These are phyloP conservation scores for Megaustenia siamemsis DNA, from an alignment of 2,888 invertebrate genomes.

Conservation along the genomic window DNA sequence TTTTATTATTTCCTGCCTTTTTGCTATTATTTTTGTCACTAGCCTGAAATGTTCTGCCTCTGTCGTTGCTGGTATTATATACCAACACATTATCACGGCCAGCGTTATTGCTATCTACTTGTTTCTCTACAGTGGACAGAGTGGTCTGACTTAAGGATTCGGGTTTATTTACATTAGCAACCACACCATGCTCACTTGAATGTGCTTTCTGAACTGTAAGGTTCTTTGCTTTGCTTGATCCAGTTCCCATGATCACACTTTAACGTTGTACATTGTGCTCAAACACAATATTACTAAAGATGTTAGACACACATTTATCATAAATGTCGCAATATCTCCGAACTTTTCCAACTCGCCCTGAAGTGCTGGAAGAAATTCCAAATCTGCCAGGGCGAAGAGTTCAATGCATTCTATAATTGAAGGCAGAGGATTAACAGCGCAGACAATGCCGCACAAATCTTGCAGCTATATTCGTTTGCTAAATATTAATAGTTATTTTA, in stretches of 20 bases:
- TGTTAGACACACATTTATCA: too few species aligned
- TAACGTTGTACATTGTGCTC: background rate
- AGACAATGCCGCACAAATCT: too few species aligned
- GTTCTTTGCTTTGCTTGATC: constrained; percentile 54
- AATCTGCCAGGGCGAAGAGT: too few species aligned
- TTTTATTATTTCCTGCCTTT: constrained; percentile 20
- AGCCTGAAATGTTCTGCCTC: background rate
- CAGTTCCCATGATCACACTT: constrained; percentile 53
- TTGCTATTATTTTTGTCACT: constrained; percentile 15
- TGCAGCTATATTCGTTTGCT: too few species aligned
- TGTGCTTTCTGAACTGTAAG: constrained; percentile 4
- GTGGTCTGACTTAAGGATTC: background rate
- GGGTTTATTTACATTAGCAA: constrained; percentile 60
- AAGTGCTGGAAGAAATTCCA: too few species aligned
- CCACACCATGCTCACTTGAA: background rate
- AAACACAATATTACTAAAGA: too few species aligned
- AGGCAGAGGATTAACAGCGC: too few species aligned
- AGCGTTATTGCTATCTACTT: background rate
- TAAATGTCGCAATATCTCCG: too few species aligned
- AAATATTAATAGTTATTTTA: too few species aligned
- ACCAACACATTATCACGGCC: background rate
- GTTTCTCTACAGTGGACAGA: background rate
- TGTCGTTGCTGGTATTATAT: background rate
- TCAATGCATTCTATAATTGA: too few species aligned
- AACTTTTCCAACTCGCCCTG: too few species aligned